Percentiles rank a stretch among this genome's conserved stretches.
phyloP scores from a whole-genome alignment of 2,797 vertebrate species.

The Sebastes itinus region DNA sequence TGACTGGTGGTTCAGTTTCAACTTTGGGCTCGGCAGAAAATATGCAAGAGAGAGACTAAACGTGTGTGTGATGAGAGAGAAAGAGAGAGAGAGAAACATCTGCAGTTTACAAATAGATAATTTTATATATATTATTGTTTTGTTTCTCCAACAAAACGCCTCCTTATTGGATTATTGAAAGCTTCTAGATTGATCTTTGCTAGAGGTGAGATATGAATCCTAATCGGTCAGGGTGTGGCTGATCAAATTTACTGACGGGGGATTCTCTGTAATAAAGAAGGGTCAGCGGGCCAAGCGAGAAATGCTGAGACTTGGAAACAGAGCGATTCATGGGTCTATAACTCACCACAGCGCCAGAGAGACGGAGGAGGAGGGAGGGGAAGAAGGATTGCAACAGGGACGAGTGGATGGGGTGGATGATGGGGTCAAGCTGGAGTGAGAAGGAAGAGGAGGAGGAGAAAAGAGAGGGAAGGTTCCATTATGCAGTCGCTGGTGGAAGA shows the following conservation, averaged over 20 bases:
- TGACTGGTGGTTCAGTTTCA: constrained; percentile 16
- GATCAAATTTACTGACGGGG: constrained; percentile 67
- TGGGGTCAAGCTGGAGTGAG: constrained; percentile 23
- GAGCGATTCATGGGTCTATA: constrained; percentile 69
- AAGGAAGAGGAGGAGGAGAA: not conserved
- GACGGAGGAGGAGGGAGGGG: not conserved
- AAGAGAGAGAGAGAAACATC: not conserved
- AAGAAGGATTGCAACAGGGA: constrained; percentile 27
- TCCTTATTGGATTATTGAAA: constrained; percentile 63
- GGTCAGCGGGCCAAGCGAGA: constrained; percentile 62
- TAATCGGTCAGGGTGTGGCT: constrained; percentile 43
- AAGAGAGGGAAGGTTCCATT: not conserved
- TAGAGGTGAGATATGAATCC: constrained; percentile 60
- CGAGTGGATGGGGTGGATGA: not conserved
- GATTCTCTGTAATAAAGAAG: constrained; percentile 65
- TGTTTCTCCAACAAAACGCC: not conserved
- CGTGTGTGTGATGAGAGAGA: not conserved
- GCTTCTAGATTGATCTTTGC: constrained; percentile 59
- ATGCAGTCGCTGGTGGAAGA: not conserved
- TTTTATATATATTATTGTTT: constrained; percentile 9
- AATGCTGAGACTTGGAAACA: constrained; percentile 75
- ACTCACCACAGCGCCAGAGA: constrained; percentile 56
- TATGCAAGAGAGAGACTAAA: not conserved
- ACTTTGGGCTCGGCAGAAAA: constrained; percentile 23
- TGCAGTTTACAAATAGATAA: constrained; percentile 2